A percentile compares a stretch with the other conserved stretches of the same genome.
Conservation (phyloP, 23 tunicate species). For the Trididemnum nubilum region DNA sequence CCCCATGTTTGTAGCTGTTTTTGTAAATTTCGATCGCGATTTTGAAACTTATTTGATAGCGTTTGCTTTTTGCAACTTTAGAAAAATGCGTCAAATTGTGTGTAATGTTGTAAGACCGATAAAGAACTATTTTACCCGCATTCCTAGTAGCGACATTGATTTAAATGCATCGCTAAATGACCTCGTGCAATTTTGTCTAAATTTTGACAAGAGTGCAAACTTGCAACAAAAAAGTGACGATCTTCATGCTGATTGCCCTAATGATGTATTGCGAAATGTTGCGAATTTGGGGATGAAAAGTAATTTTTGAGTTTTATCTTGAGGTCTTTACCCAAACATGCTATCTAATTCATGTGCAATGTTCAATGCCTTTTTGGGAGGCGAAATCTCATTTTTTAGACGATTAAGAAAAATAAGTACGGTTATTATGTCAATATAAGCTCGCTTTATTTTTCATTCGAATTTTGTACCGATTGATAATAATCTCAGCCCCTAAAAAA, state of each 20-base stretch:
- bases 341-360: no score
- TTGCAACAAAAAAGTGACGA: conserved; percentile 13
- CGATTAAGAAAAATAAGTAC: no score
- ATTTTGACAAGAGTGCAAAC: conserved; percentile 16
- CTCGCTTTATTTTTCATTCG: no score
- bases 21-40: conserved; percentile 36
- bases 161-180: neutral
- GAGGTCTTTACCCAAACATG: no score
- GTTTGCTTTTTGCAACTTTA: conserved; percentile 21
- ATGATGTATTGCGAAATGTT: conserved; percentile 56
- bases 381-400: no score
- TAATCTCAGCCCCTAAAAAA: no score
- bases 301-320: no score
- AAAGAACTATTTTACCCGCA: no score
- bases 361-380: no score
- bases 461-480: no score
- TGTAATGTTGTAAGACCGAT: conserved; percentile 48
- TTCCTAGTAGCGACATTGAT: conserved; percentile 22
- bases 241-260: conserved; percentile 26
- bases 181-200: conserved; percentile 33
- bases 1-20: conserved; percentile 55
- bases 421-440: no score
- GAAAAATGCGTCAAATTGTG: neutral
- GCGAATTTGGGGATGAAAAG: conserved; percentile 28
- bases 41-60: conserved; percentile 22